A percentile compares a stretch with the other conserved stretches of the same genome.
Conservation (phyloP, 2,888 invertebrate species). For the Timandra comae region DNA sequence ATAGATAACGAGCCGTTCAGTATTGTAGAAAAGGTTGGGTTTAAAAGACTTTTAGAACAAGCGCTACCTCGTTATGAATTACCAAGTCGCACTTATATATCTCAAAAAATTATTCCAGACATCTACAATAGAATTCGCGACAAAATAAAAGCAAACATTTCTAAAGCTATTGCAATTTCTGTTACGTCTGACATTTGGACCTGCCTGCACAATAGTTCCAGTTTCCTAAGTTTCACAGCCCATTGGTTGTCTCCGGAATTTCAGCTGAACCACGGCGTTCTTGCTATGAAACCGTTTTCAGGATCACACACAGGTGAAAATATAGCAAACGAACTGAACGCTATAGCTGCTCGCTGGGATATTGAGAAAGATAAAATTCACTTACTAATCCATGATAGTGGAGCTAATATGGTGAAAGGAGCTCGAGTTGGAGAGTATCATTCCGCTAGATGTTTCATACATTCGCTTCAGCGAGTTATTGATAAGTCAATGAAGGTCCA, state of each 20-base stretch:
- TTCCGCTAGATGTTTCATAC: slow-evolving; percentile 29
- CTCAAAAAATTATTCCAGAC: slow-evolving; percentile 17
- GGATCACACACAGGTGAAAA: slow-evolving; percentile 24
- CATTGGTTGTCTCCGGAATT: slow-evolving; percentile 26
- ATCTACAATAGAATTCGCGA: slow-evolving; percentile 20
- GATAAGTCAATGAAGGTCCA: slow-evolving; percentile 26
- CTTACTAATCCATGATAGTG: slow-evolving; percentile 23
- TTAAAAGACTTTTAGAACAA: slow-evolving; percentile 24
- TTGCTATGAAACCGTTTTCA: slow-evolving; percentile 24
- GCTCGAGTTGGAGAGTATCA: slow-evolving; percentile 22
- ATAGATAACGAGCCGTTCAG: slow-evolving; percentile 30
- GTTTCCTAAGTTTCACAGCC: slow-evolving; percentile 23
- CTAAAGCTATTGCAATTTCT: slow-evolving; percentile 20
- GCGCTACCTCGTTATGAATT: slow-evolving; percentile 24
- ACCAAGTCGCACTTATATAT: slow-evolving; percentile 21
- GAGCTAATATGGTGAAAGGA: slow-evolving; percentile 28
- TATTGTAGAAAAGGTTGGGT: slow-evolving; percentile 29
- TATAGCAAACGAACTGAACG: slow-evolving; percentile 29
- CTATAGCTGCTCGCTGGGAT: slow-evolving; percentile 25
- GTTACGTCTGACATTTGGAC: slow-evolving; percentile 29
- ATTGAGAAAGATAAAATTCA: slow-evolving; percentile 28
- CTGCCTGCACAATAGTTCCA: slow-evolving; percentile 18
- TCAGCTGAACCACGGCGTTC: slow-evolving; percentile 21
- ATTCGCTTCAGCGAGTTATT: slow-evolving; percentile 25
- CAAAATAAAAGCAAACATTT: slow-evolving; percentile 20